Percentiles rank a stretch among this genome's conserved stretches.
These are phyloP conservation scores for Petrocephalus sullivani DNA, from an alignment of 2,797 vertebrate genomes.

Conservation along the genomic window DNA sequence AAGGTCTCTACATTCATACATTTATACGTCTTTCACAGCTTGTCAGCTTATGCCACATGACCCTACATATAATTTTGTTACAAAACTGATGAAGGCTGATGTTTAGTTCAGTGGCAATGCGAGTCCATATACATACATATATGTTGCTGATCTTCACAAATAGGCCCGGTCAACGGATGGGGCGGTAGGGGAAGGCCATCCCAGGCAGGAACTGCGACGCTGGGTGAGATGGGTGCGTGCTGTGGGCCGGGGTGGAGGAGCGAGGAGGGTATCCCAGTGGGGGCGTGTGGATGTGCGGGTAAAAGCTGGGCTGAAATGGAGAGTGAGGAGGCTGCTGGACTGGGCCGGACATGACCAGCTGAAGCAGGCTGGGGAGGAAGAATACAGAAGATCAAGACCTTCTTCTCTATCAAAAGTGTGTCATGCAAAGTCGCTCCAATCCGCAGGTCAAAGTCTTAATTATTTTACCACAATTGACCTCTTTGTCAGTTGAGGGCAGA, in stretches of 20 bases:
- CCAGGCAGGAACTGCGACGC: slow-evolving; percentile 79
- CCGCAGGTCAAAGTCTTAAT: background rate
- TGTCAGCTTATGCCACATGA: background rate
- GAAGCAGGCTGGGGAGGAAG: slow-evolving; percentile 75
- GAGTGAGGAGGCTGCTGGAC: slow-evolving; percentile 69
- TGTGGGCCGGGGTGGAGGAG: slow-evolving; percentile 44
- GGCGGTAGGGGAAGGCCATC: slow-evolving; percentile 81
- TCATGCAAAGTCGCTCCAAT: background rate
- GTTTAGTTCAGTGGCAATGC: background rate
- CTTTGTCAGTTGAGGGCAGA: background rate
- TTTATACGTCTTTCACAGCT: background rate
- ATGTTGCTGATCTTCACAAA: background rate
- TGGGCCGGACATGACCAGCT: slow-evolving; percentile 91
- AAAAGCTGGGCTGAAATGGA: slow-evolving; percentile 70
- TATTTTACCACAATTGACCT: background rate
- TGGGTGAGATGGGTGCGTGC: slow-evolving; percentile 46
- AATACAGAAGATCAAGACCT: background rate
- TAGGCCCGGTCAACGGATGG: slow-evolving; percentile 65
- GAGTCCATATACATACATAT: background rate
- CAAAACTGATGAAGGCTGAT: background rate
- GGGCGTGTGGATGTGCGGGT: slow-evolving; percentile 87
- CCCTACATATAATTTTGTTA: background rate
- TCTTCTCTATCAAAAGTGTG: background rate
- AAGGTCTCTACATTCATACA: background rate
- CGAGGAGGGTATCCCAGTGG: slow-evolving; percentile 73